phyloP scores from a whole-genome alignment of 2,797 vertebrate species.

The Coracias cyanogaster region DNA sequence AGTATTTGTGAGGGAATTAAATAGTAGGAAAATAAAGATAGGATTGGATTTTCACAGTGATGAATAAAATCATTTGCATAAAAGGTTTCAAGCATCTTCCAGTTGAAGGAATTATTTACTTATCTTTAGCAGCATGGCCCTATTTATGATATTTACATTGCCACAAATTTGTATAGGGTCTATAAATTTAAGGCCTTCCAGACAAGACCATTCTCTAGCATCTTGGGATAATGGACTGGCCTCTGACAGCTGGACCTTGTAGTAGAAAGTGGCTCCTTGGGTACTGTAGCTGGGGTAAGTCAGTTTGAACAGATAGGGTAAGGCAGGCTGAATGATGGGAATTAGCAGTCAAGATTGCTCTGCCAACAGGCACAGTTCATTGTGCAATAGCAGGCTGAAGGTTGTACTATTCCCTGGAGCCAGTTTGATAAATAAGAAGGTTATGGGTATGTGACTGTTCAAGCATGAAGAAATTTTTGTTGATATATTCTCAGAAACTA shows the following conservation, averaged over 20 bases:
- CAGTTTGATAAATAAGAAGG: constrained; percentile 64
- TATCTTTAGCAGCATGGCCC: background rate
- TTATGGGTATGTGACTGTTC: constrained; percentile 41
- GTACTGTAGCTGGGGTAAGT: background rate
- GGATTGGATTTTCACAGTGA: background rate
- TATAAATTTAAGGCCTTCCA: background rate
- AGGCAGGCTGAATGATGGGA: constrained; percentile 21
- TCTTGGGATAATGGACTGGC: background rate
- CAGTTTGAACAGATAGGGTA: constrained; percentile 18
- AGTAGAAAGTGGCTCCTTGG: background rate
- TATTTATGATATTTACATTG: background rate
- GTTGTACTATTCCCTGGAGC: constrained; percentile 42
- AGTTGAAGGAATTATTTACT: background rate
- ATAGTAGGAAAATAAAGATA: background rate
- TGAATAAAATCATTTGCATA: background rate
- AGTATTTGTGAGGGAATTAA: background rate
- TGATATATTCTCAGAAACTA: constrained; percentile 62
- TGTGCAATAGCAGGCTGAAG: background rate
- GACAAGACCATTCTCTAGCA: too few relatives aligned
- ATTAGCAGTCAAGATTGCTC: constrained; percentile 50
- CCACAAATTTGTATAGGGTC: background rate
- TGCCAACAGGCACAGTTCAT: constrained; percentile 17
- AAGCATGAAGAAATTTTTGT: constrained; percentile 68
- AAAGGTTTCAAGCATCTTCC: background rate
- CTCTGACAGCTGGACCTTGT: background rate